Evolutionary conservation across 2,797 vertebrate genomes (phyloP).

Genomic region (Petrocephalus schoutedeni): DNA sequence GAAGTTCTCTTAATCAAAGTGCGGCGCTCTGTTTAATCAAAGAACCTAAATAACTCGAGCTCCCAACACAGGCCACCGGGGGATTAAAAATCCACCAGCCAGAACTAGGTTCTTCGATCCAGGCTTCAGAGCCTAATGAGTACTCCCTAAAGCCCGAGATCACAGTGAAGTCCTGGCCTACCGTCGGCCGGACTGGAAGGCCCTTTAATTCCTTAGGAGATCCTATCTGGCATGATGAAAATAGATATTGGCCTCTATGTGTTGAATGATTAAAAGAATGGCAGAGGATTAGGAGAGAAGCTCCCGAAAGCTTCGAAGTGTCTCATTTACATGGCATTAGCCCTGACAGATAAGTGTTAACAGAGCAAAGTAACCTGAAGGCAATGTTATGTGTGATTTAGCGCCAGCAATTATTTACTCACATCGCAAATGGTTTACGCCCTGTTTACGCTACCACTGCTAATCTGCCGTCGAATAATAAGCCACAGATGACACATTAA

Average conservation of each 20-base stretch:
- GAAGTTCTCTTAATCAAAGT: slow-evolving; percentile 97
- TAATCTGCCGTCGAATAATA: slow-evolving; percentile 62
- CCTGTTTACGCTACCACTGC: slow-evolving; percentile 67
- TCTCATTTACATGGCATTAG: slow-evolving; percentile 78
- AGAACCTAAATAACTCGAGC: slow-evolving; percentile 96
- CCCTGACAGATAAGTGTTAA: slow-evolving; percentile 69
- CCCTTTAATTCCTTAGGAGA: slow-evolving; percentile 96
- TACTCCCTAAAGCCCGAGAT: slow-evolving; percentile 94
- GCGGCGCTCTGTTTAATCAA: slow-evolving; percentile 89
- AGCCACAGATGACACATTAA: slow-evolving; percentile 46
- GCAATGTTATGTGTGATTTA: slow-evolving; percentile 67
- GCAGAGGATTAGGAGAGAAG: slow-evolving; percentile 80
- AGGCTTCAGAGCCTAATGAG: slow-evolving; percentile 81
- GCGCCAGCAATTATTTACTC: slow-evolving; percentile 70
- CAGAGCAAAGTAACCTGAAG: slow-evolving; percentile 58
- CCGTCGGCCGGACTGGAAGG: slow-evolving; percentile 69
- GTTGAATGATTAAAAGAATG: slow-evolving; percentile 93
- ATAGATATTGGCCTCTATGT: slow-evolving; percentile 93
- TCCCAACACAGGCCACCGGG: slow-evolving; percentile 84
- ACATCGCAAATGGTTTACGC: slow-evolving; percentile 68
- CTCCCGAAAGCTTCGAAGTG: slow-evolving; percentile 55
- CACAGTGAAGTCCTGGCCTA: slow-evolving; percentile 80
- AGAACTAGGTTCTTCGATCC: slow-evolving; percentile 93
- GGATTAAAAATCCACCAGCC: slow-evolving; percentile 99
- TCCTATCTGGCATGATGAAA: slow-evolving; percentile 96